Base-by-base conservation (phyloP, 2,113 vertebrate species). In the Catharus fuscescens region DNA sequence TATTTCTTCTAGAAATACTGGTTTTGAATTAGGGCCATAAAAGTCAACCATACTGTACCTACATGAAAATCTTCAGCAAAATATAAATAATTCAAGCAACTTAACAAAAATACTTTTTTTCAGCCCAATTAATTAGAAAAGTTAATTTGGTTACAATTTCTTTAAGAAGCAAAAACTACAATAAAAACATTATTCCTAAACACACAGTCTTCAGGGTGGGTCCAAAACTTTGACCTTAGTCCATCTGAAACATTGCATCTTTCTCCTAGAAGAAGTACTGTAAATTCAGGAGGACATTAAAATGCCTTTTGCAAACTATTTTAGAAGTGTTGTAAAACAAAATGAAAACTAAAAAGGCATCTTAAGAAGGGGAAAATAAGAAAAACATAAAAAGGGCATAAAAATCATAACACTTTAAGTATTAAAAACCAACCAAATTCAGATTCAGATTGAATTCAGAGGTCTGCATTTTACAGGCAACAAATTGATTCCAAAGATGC, bases 181-280 rank as follows among this genome's bases (percentile, higher is more conserved):
- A 50, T 31, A 80, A 86, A 72, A 52, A 56, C 13, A 14, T 34
- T 69, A 56, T 70, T 80, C 18, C 26, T 31, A 40, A 77, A 65
- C 7, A 48, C 11, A 45, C 0, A 0, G 23, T 26, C n/a, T 62
- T 73, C 32, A 69, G 0, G 48, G 29, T 48, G 54, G 24, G 40
- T 44, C 54, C 31, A 85, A 44, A 73, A 18, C 16, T 78, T 29
- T 52, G 32, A 60, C 32, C 11, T 31, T 69, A 64, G 5, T 66
- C 13, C 32, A 52, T 8, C 10, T 34, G 17, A 91, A 56, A 40
- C 4, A n/a, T 5, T 23, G 8, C 6, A 54, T 7, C 12, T 54
- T 80, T 80, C 48, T 61, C 10, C 78, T 67, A 38, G 15, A 92
- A 65, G 17, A 72, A 25, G 23, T 38, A 52, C 17, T 38, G 4